These are phyloP conservation scores for Phania funesta DNA, from an alignment of 2,888 invertebrate genomes.

Conservation along the genomic window DNA sequence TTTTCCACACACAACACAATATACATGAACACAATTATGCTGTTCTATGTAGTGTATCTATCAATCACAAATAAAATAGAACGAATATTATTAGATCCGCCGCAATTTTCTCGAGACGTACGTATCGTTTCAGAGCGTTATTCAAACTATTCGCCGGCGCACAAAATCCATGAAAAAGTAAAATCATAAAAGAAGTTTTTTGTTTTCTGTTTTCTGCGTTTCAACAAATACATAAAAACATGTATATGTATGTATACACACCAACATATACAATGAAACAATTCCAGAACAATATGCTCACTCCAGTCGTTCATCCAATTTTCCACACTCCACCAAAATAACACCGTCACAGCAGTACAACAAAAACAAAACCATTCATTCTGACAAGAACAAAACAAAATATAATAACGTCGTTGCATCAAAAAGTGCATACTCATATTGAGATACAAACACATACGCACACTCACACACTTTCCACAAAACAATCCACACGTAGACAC, in stretches of 20 bases:
- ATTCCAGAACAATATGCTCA: slow-evolving; percentile 48
- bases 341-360: background rate
- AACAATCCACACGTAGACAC: background rate
- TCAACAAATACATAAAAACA: background rate
- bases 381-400: slow-evolving; percentile 18
- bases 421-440: slow-evolving; percentile 23
- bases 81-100: slow-evolving; percentile 5
- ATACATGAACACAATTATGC: background rate
- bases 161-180: slow-evolving; percentile 59
- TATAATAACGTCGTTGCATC: slow-evolving; percentile 35
- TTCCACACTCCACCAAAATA: slow-evolving; percentile 59
- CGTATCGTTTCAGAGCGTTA: slow-evolving; percentile 73
- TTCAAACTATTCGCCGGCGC: slow-evolving; percentile 74
- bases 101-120: slow-evolving; percentile 66
- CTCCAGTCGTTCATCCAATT: slow-evolving; percentile 43
- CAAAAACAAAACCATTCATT: background rate
- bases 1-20: slow-evolving; percentile 9
- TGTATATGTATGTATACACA: background rate
- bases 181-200: slow-evolving; percentile 47
- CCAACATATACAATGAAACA: background rate
- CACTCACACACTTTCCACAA: background rate
- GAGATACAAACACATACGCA: background rate
- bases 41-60: too few relatives aligned
- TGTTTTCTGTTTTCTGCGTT: slow-evolving; percentile 28
- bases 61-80: slow-evolving; percentile 27